A percentile compares a stretch with the other conserved stretches of the same genome.
phyloP scores from a whole-genome alignment of 2,888 invertebrate genomes.

The Idaea biselata region DNA sequence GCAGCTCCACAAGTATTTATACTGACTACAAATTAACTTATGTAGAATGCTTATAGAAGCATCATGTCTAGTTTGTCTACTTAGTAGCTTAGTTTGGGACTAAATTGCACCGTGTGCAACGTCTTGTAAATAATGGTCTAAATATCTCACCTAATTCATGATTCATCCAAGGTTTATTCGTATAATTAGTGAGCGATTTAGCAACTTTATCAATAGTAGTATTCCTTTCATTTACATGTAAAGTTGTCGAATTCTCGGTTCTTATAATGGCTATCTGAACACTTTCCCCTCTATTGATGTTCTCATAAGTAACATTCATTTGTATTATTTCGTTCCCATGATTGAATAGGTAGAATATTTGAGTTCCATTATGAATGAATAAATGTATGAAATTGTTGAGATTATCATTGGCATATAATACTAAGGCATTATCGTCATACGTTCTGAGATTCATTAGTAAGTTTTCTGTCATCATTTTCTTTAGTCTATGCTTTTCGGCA shows the following conservation, averaged over 20 bases:
- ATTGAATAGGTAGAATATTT: conserved; percentile 92
- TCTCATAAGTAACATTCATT: conserved; percentile 87
- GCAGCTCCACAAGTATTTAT: no score
- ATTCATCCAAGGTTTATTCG: conserved; percentile 93
- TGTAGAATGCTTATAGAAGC: no score
- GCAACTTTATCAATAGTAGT: conserved; percentile 85
- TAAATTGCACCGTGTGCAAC: background rate
- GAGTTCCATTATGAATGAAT: conserved; percentile 88
- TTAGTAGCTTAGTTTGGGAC: no score
- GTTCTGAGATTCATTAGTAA: conserved; percentile 95
- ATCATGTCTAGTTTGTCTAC: no score
- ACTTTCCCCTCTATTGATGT: conserved; percentile 89
- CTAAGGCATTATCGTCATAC: conserved; percentile 89
- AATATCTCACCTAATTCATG: conserved; percentile 84
- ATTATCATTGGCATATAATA: conserved; percentile 95
- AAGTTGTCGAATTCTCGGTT: conserved; percentile 84
- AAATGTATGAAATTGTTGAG: conserved; percentile 95
- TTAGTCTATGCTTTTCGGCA: conserved; percentile 82
- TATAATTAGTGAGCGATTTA: conserved; percentile 86
- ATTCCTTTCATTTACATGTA: conserved; percentile 91
- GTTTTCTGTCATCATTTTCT: conserved; percentile 88
- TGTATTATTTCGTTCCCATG: conserved; percentile 89
- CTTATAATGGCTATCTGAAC: conserved; percentile 93
- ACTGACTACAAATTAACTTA: no score
- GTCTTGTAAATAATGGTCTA: conserved; percentile 5